phyloP scores from a whole-genome alignment of 2,113 vertebrate species.

The Arizona elegans region DNA sequence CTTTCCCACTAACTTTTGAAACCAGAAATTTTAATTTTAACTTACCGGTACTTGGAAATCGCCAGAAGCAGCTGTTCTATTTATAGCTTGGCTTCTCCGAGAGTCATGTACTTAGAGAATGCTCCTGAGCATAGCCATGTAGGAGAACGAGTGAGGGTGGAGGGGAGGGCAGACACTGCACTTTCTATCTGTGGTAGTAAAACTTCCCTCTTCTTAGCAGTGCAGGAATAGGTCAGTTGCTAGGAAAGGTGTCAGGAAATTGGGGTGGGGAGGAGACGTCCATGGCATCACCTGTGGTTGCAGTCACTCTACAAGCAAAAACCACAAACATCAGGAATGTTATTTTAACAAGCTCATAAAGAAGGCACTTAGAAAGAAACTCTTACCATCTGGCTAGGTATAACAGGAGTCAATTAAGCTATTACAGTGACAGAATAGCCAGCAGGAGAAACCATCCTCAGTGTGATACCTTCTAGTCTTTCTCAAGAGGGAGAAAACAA shows the following conservation, averaged over 20 bases:
- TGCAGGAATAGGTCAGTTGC: neutral
- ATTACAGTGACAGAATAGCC: neutral
- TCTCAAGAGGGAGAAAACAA: neutral
- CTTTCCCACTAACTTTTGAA: neutral
- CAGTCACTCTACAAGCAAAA: neutral
- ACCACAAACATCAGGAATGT: neutral
- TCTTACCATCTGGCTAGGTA: constrained; percentile 7
- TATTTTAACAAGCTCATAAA: constrained; percentile 13
- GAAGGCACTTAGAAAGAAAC: neutral
- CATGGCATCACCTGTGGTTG: neutral
- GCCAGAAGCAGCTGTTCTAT: neutral
- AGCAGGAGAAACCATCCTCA: neutral
- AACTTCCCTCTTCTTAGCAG: neutral
- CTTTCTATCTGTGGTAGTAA: neutral
- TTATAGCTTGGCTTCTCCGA: neutral
- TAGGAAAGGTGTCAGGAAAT: neutral
- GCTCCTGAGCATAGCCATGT: neutral
- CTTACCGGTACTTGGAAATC: neutral
- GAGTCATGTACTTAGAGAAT: neutral
- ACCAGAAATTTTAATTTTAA: neutral
- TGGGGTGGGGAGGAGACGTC: neutral
- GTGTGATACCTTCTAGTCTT: neutral
- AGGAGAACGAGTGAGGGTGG: neutral
- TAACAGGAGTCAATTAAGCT: constrained; percentile 11
- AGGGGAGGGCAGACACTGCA: neutral